Evolutionary conservation across 2,888 invertebrate species (phyloP).

Genomic region (Erebia palarica): DNA sequence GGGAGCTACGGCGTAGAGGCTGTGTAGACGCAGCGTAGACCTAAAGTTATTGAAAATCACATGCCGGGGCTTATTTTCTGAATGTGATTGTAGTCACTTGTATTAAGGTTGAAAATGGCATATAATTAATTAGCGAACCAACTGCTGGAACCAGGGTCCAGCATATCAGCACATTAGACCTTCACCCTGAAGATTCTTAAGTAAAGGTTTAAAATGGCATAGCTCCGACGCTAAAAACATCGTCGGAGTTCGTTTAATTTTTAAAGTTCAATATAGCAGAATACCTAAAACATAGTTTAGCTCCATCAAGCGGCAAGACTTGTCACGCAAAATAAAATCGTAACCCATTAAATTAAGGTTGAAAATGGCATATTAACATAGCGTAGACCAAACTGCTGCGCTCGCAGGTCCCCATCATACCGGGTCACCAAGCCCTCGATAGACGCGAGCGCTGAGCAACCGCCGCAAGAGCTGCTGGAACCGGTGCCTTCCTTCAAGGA

Average conservation of each 20-base stretch:
- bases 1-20: slow-evolving; percentile 4
- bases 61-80: neutral
- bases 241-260: too few relatives aligned
- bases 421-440: slow-evolving; percentile 81
- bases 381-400: slow-evolving; percentile 70
- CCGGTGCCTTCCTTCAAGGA: slow-evolving; percentile 61
- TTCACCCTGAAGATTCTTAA: neutral
- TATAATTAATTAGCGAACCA: slow-evolving; percentile 59
- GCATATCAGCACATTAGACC: slow-evolving; percentile 63
- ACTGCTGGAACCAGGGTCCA: slow-evolving; percentile 76
- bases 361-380: slow-evolving; percentile 44
- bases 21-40: neutral
- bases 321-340: neutral
- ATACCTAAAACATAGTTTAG: too few relatives aligned
- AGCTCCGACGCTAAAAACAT: too few relatives aligned
- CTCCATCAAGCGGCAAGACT: too few relatives aligned
- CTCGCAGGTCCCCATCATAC: slow-evolving; percentile 84
- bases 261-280: too few relatives aligned
- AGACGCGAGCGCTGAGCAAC: slow-evolving; percentile 62
- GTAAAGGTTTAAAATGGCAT: too few relatives aligned
- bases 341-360: neutral
- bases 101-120: slow-evolving; percentile 30
- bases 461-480: slow-evolving; percentile 57
- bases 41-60: neutral
- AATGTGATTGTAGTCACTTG: neutral